A percentile compares a stretch with the other conserved stretches of the same genome.
Conservation (phyloP, 2,113 vertebrate genomes). For the Conger conger region DNA sequence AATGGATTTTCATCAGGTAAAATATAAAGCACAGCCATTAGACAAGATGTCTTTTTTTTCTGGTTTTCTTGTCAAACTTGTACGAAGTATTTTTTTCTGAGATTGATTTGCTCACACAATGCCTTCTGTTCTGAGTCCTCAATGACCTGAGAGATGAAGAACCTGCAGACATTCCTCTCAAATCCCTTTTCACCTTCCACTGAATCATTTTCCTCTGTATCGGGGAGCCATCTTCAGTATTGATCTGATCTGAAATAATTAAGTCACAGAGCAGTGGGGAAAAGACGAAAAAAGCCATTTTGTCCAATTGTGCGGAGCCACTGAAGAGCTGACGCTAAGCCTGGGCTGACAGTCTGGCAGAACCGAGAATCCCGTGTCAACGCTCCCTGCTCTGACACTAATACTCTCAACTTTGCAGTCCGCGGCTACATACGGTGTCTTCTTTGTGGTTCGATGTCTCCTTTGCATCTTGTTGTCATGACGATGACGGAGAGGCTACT, state of each 20-base stretch:
- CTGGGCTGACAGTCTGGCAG: not conserved
- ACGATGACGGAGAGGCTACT: not conserved
- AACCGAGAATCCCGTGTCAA: not conserved
- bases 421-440: not conserved
- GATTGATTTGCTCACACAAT: slow-evolving; percentile 1
- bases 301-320: not conserved
- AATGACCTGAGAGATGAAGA: not conserved
- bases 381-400: not conserved
- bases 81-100: not conserved
- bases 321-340: not conserved
- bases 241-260: not conserved
- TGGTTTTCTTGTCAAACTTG: too few species aligned
- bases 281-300: not conserved
- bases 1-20: not conserved
- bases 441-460: not conserved
- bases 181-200: not conserved
- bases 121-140: not conserved
- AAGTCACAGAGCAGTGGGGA: not conserved
- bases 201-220: too few species aligned
- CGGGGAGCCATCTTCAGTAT: not conserved
- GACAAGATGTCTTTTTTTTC: not conserved
- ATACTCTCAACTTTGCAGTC: not conserved
- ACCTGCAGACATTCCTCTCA: not conserved
- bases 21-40: not conserved
- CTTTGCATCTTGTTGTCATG: not conserved